Conservation (phyloP, 2,797 vertebrate genomes). For the Hoplostethus mediterraneus region DNA sequence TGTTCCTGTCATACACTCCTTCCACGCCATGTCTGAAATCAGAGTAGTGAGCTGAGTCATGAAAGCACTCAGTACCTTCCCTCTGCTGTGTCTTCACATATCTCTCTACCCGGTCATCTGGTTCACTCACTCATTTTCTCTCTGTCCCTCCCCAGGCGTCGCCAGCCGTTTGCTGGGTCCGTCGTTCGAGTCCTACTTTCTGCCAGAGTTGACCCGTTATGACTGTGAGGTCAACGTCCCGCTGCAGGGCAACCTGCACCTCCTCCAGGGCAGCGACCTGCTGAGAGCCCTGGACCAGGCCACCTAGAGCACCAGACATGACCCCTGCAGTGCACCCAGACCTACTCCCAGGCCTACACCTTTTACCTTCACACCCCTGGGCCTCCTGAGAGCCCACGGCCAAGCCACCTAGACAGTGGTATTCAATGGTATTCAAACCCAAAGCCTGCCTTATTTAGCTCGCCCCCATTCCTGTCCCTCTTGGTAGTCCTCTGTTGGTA, state of each 20-base stretch:
- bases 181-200: constrained; percentile 88
- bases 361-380: constrained; percentile 38
- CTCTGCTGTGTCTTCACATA: not conserved
- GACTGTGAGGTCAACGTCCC: constrained; percentile 99
- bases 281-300: constrained; percentile 95
- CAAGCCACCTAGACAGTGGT: constrained; percentile 42
- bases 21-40: too few relatives aligned
- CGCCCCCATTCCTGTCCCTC: not conserved
- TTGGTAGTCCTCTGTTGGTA: constrained; percentile 13
- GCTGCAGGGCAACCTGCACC: constrained; percentile 90
- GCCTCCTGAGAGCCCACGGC: constrained; percentile 33
- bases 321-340: constrained; percentile 12
- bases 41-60: too few relatives aligned
- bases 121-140: constrained; percentile 5
- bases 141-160: constrained; percentile 80
- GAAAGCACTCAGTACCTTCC: not conserved
- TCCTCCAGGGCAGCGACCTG: constrained; percentile 96
- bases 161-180: constrained; percentile 90
- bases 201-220: constrained; percentile 96
- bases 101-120: not conserved
- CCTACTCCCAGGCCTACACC: constrained; percentile 41
- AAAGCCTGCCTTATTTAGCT: constrained; percentile 58
- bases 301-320: constrained; percentile 78
- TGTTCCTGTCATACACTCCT: not conserved
- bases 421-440: constrained; percentile 39